Percentiles rank a stretch among this genome's conserved stretches.
These are phyloP conservation scores for Diabrotica balteata DNA, from an alignment of 2,888 invertebrate species.

Conservation along the genomic window DNA sequence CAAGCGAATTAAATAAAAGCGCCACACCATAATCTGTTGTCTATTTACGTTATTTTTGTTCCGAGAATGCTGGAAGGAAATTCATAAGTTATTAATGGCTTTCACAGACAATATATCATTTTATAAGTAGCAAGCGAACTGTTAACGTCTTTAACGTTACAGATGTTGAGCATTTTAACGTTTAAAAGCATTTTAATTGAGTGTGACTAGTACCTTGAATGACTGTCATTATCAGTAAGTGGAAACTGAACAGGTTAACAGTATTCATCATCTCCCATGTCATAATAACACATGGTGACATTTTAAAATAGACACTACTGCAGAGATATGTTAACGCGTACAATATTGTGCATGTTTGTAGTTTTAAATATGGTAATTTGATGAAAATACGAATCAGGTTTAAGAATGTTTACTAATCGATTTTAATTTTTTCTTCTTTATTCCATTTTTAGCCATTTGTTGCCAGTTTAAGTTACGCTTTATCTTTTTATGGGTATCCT, in stretches of 20 bases:
- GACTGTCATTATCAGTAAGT: conserved; percentile 29
- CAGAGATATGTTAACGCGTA: no score
- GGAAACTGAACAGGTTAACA: conserved; percentile 33
- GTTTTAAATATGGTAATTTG: no score
- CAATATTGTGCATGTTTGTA: no score
- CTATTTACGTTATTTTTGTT: neutral
- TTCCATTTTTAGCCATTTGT: no score
- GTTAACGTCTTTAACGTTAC: conserved; percentile 23
- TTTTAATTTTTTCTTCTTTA: no score
- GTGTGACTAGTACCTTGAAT: conserved; percentile 30
- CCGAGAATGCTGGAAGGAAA: conserved; percentile 12
- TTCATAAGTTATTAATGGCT: conserved; percentile 19
- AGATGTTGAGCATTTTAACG: conserved; percentile 27
- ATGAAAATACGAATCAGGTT: no score
- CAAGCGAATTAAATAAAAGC: no score
- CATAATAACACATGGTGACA: conserved; percentile 45
- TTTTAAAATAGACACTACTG: conserved; percentile 22
- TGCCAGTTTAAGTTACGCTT: no score
- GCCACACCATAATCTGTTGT: neutral
- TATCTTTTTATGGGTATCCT: no score
- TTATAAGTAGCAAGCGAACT: conserved; percentile 11
- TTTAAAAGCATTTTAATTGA: conserved; percentile 33
- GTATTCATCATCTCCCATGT: conserved; percentile 42
- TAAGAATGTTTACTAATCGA: no score
- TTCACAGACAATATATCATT: conserved; percentile 24